Percentiles rank a stretch among this genome's conserved stretches.
Evolutionary conservation across 92 coral and sea anemone species (phyloP).

Genomic region (Scolanthus callimorphus): DNA sequence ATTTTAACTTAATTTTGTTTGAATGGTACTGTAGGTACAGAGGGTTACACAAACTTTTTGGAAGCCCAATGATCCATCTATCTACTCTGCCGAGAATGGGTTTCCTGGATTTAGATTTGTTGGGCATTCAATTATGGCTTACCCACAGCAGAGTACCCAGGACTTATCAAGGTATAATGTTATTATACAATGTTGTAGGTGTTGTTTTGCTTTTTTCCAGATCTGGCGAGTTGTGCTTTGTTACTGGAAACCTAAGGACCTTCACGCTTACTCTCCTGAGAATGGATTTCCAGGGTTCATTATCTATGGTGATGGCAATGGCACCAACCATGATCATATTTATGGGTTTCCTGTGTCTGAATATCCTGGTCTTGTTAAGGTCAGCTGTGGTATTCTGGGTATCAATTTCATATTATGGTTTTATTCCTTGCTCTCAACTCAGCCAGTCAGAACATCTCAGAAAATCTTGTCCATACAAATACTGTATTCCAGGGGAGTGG

Average conservation of each 20-base stretch:
- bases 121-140: conserved; percentile 40
- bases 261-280: conserved; percentile 47
- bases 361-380: conserved; percentile 89
- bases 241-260: conserved; percentile 76
- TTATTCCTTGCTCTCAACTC: no score
- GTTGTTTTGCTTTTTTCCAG: conserved; percentile 12
- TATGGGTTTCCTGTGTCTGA: conserved; percentile 82
- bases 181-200: no score
- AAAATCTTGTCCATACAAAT: no score
- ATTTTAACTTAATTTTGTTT: no score
- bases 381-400: no score
- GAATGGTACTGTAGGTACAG: conserved; percentile 43
- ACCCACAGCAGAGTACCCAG: conserved; percentile 86
- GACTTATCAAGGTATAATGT: conserved; percentile 85
- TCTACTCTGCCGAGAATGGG: conserved; percentile 50
- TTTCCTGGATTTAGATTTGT: conserved; percentile 67
- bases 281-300: conserved; percentile 77
- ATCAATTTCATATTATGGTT: no score
- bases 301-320: background rate
- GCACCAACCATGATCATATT: conserved; percentile 16
- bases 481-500: no score
- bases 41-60: conserved; percentile 69
- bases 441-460: no score
- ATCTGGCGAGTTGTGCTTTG: conserved; percentile 53
- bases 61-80: conserved; percentile 57